Percentiles rank a stretch among this genome's conserved stretches.
Conservation (phyloP, 2,797 vertebrate genomes). For the Gallinago nigripennis region DNA sequence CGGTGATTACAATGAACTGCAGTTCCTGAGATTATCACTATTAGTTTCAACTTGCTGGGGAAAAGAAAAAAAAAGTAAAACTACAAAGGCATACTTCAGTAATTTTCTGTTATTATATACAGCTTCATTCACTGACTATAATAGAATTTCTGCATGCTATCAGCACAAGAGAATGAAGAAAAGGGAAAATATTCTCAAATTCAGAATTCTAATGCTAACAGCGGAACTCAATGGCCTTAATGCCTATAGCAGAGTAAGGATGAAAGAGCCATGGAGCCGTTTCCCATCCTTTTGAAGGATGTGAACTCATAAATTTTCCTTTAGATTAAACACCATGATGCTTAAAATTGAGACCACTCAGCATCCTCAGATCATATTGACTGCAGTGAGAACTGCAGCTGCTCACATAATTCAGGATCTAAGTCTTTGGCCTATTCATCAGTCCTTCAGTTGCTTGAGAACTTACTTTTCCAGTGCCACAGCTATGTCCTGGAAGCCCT, state of each 20-base stretch:
- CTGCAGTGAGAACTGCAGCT: not conserved
- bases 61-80: not conserved
- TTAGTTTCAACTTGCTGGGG: not conserved
- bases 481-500: conserved; percentile 95
- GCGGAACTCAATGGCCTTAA: not conserved
- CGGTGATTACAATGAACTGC: not conserved
- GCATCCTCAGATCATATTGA: not conserved
- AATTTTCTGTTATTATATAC: conserved; percentile 30
- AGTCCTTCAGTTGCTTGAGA: not conserved
- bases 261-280: not conserved
- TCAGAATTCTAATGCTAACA: not conserved
- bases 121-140: not conserved
- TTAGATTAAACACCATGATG: not conserved
- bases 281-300: not conserved
- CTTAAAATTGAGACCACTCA: conserved; percentile 11
- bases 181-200: not conserved
- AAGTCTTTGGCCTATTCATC: not conserved
- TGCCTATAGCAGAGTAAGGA: not conserved
- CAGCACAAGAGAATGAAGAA: not conserved
- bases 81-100: not conserved
- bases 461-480: conserved; percentile 95
- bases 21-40: not conserved
- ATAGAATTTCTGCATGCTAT: not conserved
- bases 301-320: conserved; percentile 9
- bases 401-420: not conserved